Percentiles rank a stretch among this genome's conserved stretches.
Conservation (phyloP, 2,888 invertebrate species). For the Drosophila paracracens region DNA sequence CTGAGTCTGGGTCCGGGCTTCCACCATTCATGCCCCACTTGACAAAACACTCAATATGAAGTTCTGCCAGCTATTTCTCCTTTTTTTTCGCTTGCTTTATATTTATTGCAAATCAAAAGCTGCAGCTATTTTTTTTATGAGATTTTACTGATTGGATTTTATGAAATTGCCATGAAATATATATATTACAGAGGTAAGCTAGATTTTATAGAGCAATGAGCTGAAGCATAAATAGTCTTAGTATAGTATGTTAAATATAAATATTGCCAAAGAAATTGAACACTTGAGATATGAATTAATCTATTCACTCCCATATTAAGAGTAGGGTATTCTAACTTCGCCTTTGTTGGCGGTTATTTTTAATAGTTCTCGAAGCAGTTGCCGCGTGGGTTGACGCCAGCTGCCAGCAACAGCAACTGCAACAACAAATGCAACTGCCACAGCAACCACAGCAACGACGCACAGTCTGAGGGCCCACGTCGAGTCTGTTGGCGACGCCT, state of each 20-base stretch:
- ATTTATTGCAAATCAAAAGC: slow-evolving; percentile 46
- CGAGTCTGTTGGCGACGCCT: slow-evolving; percentile 39
- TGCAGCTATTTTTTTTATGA: slow-evolving; percentile 19
- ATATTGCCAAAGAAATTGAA: background rate
- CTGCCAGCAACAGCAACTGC: slow-evolving; percentile 37
- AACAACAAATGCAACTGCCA: slow-evolving; percentile 17
- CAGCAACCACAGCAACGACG: slow-evolving; percentile 32
- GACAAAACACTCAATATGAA: slow-evolving; percentile 66
- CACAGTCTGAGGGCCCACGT: slow-evolving; percentile 58
- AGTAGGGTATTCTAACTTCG: slow-evolving; percentile 14
- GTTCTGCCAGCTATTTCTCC: slow-evolving; percentile 39
- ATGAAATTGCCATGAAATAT: background rate
- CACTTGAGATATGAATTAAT: background rate
- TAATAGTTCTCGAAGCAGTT: slow-evolving; percentile 34
- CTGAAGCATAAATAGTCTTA: background rate
- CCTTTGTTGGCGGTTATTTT: background rate
- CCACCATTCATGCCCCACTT: slow-evolving; percentile 73
- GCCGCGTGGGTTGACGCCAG: slow-evolving; percentile 53
- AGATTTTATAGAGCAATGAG: background rate
- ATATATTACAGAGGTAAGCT: background rate
- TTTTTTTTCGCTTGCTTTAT: slow-evolving; percentile 16
- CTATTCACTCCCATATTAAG: background rate
- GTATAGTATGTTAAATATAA: background rate
- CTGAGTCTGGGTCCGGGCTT: slow-evolving; percentile 50
- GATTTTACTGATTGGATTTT: background rate